Conservation (phyloP, 2,888 invertebrate genomes). For the Isotomurus palustris region DNA sequence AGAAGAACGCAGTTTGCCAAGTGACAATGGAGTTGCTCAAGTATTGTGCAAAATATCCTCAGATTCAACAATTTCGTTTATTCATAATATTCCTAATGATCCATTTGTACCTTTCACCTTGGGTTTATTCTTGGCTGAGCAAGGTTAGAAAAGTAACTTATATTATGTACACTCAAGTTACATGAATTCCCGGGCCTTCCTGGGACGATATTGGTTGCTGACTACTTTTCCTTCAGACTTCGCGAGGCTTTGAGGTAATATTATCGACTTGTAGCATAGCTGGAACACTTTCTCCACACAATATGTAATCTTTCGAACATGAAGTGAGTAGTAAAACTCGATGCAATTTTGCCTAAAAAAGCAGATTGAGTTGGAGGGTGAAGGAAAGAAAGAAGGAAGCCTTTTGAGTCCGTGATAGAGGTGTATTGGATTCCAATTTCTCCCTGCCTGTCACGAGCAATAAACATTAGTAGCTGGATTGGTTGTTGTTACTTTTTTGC, state of each 20-base stretch:
- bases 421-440: conserved; percentile 13
- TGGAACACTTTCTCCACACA: no score
- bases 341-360: no score
- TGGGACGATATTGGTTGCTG: no score
- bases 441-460: conserved; percentile 9
- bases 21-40: background rate
- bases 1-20: background rate
- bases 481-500: background rate
- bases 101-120: no score
- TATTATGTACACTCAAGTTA: no score
- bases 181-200: no score
- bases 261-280: background rate
- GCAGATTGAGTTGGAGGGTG: background rate
- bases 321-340: no score
- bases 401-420: no score
- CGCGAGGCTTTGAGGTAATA: background rate
- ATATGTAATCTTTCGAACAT: no score
- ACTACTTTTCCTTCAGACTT: background rate
- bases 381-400: background rate
- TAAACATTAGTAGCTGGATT: conserved; percentile 2
- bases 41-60: no score
- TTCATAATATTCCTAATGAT: no score
- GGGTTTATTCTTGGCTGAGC: background rate
- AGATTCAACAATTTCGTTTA: no score
- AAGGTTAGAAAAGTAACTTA: background rate